Conservation (phyloP, 2,888 invertebrate genomes). For the Muscina levida region DNA sequence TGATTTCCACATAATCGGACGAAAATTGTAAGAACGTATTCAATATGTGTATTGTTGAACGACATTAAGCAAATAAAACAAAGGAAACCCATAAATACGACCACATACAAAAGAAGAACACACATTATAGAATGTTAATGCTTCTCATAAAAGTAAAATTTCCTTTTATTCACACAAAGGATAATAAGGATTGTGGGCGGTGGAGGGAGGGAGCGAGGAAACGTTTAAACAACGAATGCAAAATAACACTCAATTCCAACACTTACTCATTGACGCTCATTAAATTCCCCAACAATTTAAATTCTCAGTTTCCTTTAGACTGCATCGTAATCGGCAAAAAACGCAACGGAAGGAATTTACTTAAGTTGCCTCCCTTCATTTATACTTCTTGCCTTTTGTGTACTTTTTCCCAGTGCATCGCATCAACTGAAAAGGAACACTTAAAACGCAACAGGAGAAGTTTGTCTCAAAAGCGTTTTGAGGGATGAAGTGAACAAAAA, state of each 20-base stretch:
- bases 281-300: conserved; percentile 57
- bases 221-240: conserved; percentile 24
- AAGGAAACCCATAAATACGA: neutral
- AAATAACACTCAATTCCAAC: conserved; percentile 47
- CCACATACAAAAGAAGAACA: neutral
- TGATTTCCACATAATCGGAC: no score
- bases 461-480: conserved; percentile 32
- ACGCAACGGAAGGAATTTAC: conserved; percentile 28
- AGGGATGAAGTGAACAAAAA: conserved; percentile 9
- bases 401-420: neutral
- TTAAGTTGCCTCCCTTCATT: conserved; percentile 18
- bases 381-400: conserved; percentile 1
- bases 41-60: no score
- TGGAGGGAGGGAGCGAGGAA: neutral
- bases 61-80: no score
- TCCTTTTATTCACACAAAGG: neutral
- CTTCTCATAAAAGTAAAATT: neutral
- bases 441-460: conserved; percentile 54
- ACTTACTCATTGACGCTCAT: conserved; percentile 57
- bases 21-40: no score
- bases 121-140: conserved; percentile 11
- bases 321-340: conserved; percentile 8
- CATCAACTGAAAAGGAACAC: conserved; percentile 24
- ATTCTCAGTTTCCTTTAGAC: conserved; percentile 15
- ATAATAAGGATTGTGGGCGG: neutral